These are phyloP conservation scores for Amblyopsis hoosieri DNA, from an alignment of 2,797 vertebrate genomes.

Conservation along the genomic window DNA sequence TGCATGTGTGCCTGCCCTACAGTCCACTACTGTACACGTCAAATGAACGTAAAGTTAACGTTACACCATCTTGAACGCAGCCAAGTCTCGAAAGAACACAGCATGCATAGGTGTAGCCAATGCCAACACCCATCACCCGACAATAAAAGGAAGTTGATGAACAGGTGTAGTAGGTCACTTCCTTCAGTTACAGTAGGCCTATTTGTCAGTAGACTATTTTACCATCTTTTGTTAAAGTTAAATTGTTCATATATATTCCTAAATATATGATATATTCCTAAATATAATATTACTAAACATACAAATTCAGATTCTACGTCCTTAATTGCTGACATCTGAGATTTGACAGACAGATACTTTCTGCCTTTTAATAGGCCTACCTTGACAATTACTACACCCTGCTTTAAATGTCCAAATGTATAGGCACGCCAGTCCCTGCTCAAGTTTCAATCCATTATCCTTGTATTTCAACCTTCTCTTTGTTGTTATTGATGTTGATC, in stretches of 20 bases:
- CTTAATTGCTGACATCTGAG: neutral
- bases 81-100: too few relatives aligned
- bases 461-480: neutral
- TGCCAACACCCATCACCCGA: neutral
- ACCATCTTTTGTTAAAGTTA: constrained; percentile 6
- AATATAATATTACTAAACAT: too few relatives aligned
- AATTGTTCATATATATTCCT: too few relatives aligned
- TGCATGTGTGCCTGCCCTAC: too few relatives aligned
- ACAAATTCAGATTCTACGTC: neutral
- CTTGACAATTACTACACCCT: constrained; percentile 6
- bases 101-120: too few relatives aligned
- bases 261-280: too few relatives aligned
- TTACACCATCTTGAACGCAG: too few relatives aligned
- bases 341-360: too few relatives aligned
- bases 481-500: neutral
- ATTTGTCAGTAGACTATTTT: neutral
- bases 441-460: neutral
- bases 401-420: neutral
- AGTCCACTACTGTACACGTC: too few relatives aligned
- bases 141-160: constrained; percentile 7
- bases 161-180: constrained; percentile 45
- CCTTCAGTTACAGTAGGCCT: constrained; percentile 20
- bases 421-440: neutral
- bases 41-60: too few relatives aligned
- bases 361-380: too few relatives aligned